Evolutionary conservation across 2,797 vertebrate genomes (phyloP), one percentile per base, ranked within the genome.

Genomic region (Carapus acus): DNA sequence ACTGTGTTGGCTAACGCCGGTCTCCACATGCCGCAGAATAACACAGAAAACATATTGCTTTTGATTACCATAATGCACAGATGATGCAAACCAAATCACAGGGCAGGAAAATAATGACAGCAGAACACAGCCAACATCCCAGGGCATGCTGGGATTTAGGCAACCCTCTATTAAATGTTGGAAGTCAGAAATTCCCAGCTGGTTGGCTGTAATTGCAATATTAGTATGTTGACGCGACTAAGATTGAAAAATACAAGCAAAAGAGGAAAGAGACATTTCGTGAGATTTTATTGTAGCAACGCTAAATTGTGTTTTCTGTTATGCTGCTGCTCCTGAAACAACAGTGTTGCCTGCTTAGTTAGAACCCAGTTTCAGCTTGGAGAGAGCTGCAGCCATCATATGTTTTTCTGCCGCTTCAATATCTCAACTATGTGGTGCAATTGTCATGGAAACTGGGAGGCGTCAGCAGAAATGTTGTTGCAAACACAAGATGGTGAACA

Each of bases 51-150:
- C 52, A 58, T 20, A 41, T 41, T 51, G 27, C 39, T 49, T 64
- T 40, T 56, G 54, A 73, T 78, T 66, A 40, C 17, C 24, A 15
- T 38, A 47, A 58, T 68, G 21, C 54, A 43, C 34, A 36, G 39
- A 48, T 55, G 15, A 71, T 68, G 62, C 49, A 53, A 55, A 54
- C 16, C 27, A 63, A 73, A 79, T 69, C 43, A 65, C 49, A 40
- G 52, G 56, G 48, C 39, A 57, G 69, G 39, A 52, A 64, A 68
- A 72, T 69, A 73, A 75, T 67, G 58, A 64, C 48, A 63, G 48
- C 46, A 44, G 45, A 24, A 54, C 58, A 62, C 57, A 43, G 52
- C 11, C 51, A 39, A 41, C 54, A 43, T 43, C 29, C 14, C 8
- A 43, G 41, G 51, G 67, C 67, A 62, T 71, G 67, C 48, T 54